phyloP scores from a whole-genome alignment of 2,797 vertebrate species.

The Hippopotamyrus pictus region DNA sequence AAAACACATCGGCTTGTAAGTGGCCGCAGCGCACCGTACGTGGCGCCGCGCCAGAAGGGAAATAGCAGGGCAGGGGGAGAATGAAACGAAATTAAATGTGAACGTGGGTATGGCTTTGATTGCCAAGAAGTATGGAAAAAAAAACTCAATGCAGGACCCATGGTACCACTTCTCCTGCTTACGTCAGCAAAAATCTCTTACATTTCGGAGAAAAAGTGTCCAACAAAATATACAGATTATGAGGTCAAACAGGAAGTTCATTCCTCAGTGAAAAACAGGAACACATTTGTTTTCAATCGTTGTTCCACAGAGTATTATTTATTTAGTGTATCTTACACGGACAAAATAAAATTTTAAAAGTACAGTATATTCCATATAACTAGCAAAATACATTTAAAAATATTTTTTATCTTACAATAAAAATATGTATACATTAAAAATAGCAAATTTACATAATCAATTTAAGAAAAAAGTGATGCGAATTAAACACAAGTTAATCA shows the following conservation, averaged over 20 bases:
- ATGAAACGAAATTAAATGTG: constrained; percentile 34
- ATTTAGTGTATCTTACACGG: neutral
- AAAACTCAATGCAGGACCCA: constrained; percentile 12
- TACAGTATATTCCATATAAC: neutral
- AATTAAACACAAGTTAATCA: neutral
- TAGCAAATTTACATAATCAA: neutral
- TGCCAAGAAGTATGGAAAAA: constrained; percentile 26
- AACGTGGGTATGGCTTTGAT: constrained; percentile 26
- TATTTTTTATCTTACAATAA: neutral
- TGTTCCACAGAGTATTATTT: neutral
- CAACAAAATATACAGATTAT: neutral
- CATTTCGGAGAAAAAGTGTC: neutral
- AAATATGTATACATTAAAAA: neutral
- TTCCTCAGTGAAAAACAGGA: neutral
- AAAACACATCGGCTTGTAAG: neutral
- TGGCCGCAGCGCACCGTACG: neutral
- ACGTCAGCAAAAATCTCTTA: neutral
- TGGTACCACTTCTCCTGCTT: neutral
- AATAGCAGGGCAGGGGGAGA: constrained; percentile 20
- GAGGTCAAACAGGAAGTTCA: neutral
- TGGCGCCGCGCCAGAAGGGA: neutral
- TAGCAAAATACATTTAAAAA: neutral
- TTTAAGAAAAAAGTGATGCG: neutral
- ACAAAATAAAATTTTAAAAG: neutral
- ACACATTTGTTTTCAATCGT: neutral